Base-by-base conservation (phyloP, 2,888 invertebrate genomes). In the Ophraella communa region DNA sequence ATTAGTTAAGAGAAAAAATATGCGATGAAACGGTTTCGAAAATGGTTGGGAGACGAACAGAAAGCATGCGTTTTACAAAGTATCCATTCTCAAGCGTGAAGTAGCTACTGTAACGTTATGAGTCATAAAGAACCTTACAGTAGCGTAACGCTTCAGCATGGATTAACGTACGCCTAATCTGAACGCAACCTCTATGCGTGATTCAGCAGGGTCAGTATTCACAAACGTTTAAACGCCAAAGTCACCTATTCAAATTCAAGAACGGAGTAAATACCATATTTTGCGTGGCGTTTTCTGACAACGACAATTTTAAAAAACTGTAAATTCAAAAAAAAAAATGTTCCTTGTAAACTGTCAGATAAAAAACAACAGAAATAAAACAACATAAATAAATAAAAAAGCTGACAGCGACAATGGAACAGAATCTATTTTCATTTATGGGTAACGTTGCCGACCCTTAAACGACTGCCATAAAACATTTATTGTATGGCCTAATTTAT, bases 41-140 rank as follows among this genome's bases (percentile, higher is more conserved):
- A 78, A 78, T 74, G 73, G 72, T 79, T 80, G 70, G 74, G 74
- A 71, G 70, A 67, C 70, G 71, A 69, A 75, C 72, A 72, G 76
- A 74, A 74, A 74, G 72, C 71, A 69, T 52, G 65, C 76, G 78
- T 79, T 82, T 82, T 81, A 82, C 82, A 82, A 76, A 71, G 68
- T 76, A 78, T 79, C 78, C 70, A 68, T 78, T 76, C 74, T 71
- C 62, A 73, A 69, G 71, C 75, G 74, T 76, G 58, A 49, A 65
- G 71, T 73, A 67, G 71, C 69, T 67, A 58, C 66, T 74, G 75
- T 76, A 75, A 77, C 70, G 55, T 64, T 67, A 62, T 65, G 39
- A 10, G 35, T 23, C 35, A 67, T 67, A 71, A 71, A 65, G 53
- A 66, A 72, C 70, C 77, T 77, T 76, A 77, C 77, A 76, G 68